Evolutionary conservation across 1,140 invertebrate species (phyloP).

Genomic region (Drosophila sulfurigaster): DNA sequence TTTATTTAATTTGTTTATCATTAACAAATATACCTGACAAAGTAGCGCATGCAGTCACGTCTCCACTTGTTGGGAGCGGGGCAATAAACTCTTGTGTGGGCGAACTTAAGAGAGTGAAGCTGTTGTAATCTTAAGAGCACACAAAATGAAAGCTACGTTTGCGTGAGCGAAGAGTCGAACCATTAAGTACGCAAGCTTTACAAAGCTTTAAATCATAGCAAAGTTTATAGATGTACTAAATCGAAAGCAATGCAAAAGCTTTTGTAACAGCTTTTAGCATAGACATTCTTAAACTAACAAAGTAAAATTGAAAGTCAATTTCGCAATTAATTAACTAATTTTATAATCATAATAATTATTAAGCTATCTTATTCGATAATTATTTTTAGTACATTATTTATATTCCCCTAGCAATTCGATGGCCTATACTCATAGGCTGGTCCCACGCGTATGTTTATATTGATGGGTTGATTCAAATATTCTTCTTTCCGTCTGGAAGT

Average conservation of each 20-base stretch:
- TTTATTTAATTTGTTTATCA: neutral
- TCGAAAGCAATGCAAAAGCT: neutral
- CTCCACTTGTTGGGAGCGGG: slow-evolving; percentile 59
- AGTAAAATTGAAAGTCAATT: neutral
- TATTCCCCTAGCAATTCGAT: slow-evolving; percentile 41
- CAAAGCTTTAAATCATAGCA: slow-evolving; percentile 26
- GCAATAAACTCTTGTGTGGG: slow-evolving; percentile 73
- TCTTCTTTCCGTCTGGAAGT: slow-evolving; percentile 54
- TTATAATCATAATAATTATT: neutral
- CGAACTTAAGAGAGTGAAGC: slow-evolving; percentile 51
- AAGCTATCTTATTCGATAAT: neutral
- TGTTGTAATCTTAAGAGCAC: slow-evolving; percentile 42
- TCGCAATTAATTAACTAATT: too few species aligned
- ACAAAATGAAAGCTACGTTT: slow-evolving; percentile 11
- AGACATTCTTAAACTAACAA: too few species aligned
- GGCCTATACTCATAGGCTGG: slow-evolving; percentile 64
- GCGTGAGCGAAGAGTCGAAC: slow-evolving; percentile 15
- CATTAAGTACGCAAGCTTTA: slow-evolving; percentile 15
- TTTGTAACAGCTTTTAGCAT: slow-evolving; percentile 21
- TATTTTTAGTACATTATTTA: too few species aligned
- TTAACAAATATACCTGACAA: slow-evolving; percentile 10
- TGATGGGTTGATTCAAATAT: slow-evolving; percentile 55
- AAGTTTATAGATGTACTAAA: slow-evolving; percentile 12
- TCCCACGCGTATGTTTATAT: slow-evolving; percentile 67
- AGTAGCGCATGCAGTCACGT: slow-evolving; percentile 37